Evolutionary conservation across 2,888 invertebrate genomes (phyloP), one percentile per base, ranked within the genome.

Genomic region (Caenorhabditis sp.): DNA sequence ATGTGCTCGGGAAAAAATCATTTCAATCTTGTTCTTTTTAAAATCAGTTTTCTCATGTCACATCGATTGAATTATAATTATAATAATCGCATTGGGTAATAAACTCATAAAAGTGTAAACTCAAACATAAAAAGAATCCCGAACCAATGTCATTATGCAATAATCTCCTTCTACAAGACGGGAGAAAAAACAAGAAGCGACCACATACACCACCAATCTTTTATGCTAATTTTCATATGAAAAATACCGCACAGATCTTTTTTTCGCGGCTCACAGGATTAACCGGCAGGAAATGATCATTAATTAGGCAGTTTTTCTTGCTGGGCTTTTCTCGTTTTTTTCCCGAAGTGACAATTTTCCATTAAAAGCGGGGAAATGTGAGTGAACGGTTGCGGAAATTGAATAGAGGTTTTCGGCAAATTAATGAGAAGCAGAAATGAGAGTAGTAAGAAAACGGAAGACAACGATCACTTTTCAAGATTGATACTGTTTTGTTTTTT

Each of bases 301-400:
- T 31, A 31, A 31, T 31, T 31, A 7, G 10, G 50, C 50, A 8
- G 50, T 20, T 50, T 50, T 10, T 53, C 21, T 23, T 10, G 53
- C 23, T 21, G 5, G 4, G 20, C 21, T 53, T 3, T 23, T 53
- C 5, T 12, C 14, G 20, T 20, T 10, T 23, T 31, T 52, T 52
- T 52, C 10, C 23, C 23, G 52, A 73, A 73, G 73, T 73, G 73
- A 63, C 73, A 74, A 74, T 74, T 74, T 74, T 69, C 73, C 50
- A 50, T n/a, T 58, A 12, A 21, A 17, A 3, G 7, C 20, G 38
- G 5, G 36, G n/a, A 58, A 14, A 36, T 23, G n/a, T 21, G 58
- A 58, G 8, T 58, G 58, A 58, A 38, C 38, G 58, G 14, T 58
- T 58, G 17, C 4, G 58, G 58, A 58, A 58, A 58, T 58, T 58